Evolutionary conservation across 2,113 vertebrate species (phyloP).

Genomic region (Pipa parva): DNA sequence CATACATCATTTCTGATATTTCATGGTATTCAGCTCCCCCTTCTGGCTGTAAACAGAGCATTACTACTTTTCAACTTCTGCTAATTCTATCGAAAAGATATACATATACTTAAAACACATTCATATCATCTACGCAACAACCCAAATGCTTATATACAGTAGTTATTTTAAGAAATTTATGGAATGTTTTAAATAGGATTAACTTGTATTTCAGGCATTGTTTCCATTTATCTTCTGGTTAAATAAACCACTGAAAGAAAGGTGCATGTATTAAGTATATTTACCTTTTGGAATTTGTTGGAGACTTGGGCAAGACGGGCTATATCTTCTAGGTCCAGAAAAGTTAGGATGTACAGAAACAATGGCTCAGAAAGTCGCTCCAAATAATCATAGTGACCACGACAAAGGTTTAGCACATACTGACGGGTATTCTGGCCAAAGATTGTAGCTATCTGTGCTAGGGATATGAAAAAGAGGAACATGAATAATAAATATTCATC

Average conservation of each 20-base stretch:
- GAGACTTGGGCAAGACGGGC: constrained; percentile 64
- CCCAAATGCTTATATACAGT: neutral
- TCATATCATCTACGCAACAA: neutral
- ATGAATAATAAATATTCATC: too few species aligned
- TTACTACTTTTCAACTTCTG: too few species aligned
- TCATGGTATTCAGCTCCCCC: neutral
- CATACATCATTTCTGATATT: too few species aligned
- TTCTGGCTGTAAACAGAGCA: neutral
- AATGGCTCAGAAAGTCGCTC: constrained; percentile 64
- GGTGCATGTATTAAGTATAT: neutral
- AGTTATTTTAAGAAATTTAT: neutral
- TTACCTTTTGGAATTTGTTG: constrained; percentile 62
- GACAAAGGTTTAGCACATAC: constrained; percentile 62
- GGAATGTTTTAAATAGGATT: too few species aligned
- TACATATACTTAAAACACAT: too few species aligned
- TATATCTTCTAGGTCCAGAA: constrained; percentile 64
- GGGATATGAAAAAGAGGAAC: too few species aligned
- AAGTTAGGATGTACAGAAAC: constrained; percentile 64
- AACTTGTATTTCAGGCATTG: too few species aligned
- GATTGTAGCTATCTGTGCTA: constrained; percentile 57
- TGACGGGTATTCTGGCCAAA: constrained; percentile 65
- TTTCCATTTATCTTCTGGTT: too few species aligned
- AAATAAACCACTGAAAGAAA: too few species aligned
- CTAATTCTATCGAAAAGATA: too few species aligned
- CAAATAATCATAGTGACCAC: constrained; percentile 67